Base-by-base conservation (phyloP, 1,140 invertebrate species). In the Drosophila santomea region DNA sequence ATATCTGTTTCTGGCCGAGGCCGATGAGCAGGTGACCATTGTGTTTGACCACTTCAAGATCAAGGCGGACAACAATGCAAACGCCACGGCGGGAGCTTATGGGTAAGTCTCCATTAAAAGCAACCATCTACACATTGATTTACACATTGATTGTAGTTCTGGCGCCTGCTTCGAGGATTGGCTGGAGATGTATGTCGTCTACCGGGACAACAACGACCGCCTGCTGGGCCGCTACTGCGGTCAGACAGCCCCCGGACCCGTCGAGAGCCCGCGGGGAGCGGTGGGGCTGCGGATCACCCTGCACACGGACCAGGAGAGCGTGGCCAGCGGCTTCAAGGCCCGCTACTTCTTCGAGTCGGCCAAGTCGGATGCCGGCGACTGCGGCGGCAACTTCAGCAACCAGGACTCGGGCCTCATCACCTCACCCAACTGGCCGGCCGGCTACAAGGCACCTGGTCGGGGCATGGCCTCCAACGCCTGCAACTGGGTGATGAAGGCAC, bases 1-100 rank as follows among this genome's bases (percentile, higher is more conserved):
- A 45, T 99, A 98, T 93, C 94, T 96, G 77, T 98, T 99, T 93
- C 91, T 96, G 69, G 96, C 96, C 51, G 96, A 95, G 64, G 95
- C 96, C 35, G 96, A 97, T 91, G 97, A 98, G 92, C 97, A 98
- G 93, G 97, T 98, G 78, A 96, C 96, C 52, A 94, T 99, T 59
- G 96, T 98, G 38, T 98, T 99, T 90, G 97, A 98, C 93, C 96
- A 97, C 89, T 98, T 99, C 92, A 97, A 97, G 93, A 95, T 98
- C 10, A 94, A 95, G 88, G 95, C 96, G 63, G 95, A 95, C 85
- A 91, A 83, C 64, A 94, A 93, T 68, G 90, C 91, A 20, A 95
- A 95, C 82, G 93, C 93, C 12, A 94, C 94, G 17, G 93, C 93
- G 57, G 94, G 95, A 36, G 92, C 94, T 57, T 95, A 95, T 84